Conservation (phyloP, 92 coral and sea anemone genomes). For the Virgularia gustaviana region DNA sequence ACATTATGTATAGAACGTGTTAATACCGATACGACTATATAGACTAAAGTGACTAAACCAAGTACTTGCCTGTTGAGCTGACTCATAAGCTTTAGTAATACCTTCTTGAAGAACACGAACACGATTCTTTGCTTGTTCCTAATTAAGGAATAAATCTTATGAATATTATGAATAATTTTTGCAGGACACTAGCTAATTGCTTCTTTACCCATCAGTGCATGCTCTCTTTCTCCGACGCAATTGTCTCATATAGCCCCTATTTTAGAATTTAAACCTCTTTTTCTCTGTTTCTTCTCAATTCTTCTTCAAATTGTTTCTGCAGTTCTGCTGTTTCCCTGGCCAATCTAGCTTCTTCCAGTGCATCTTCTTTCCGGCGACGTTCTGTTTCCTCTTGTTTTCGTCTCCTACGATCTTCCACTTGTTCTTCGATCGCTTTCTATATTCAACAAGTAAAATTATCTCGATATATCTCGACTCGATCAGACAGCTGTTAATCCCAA, state of each 20-base stretch:
- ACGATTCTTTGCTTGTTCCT: slow-evolving; percentile 28
- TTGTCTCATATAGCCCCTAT: too few species aligned
- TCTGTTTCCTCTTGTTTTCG: slow-evolving; percentile 74
- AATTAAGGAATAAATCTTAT: background rate
- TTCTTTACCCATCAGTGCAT: too few species aligned
- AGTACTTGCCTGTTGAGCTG: slow-evolving; percentile 41
- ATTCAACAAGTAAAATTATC: background rate
- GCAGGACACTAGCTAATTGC: background rate
- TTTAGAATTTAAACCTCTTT: slow-evolving; percentile 98
- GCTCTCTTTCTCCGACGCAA: too few species aligned
- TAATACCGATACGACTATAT: too few species aligned
- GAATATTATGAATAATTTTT: background rate
- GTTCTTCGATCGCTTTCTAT: slow-evolving; percentile 89
- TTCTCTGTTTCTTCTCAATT: slow-evolving; percentile 58
- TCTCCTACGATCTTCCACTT: slow-evolving; percentile 88
- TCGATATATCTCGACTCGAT: background rate
- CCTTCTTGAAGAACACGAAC: slow-evolving; percentile 24
- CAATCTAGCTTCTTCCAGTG: slow-evolving; percentile 69
- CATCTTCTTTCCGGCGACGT: slow-evolving; percentile 70
- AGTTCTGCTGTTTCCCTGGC: slow-evolving; percentile 62
- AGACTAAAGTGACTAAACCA: too few species aligned
- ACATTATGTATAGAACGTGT: too few species aligned
- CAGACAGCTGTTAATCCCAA: too few species aligned
- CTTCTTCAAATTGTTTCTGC: slow-evolving; percentile 62
- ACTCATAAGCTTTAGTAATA: slow-evolving; percentile 30